Conservation (phyloP, 2,113 vertebrate genomes). For the Mobula birostris region DNA sequence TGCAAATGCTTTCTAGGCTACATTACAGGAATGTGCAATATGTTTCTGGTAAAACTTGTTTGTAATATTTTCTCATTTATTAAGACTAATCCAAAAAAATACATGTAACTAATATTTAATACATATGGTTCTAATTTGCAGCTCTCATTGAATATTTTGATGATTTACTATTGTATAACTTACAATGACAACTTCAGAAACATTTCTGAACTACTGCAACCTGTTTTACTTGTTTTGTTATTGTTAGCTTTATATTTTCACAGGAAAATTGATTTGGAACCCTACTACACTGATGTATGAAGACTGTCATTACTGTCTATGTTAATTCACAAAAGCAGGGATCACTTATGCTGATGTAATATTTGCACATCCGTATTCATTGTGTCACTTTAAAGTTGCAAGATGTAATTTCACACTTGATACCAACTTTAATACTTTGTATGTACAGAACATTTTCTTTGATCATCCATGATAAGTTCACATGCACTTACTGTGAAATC, state of each 20-base stretch:
- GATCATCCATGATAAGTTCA: not conserved
- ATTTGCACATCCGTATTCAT: not conserved
- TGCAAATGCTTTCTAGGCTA: not conserved
- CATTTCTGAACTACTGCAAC: not conserved
- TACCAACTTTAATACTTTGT: not conserved
- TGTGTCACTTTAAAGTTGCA: not conserved
- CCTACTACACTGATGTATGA: not conserved
- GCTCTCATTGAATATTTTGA: not conserved
- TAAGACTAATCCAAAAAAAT: not conserved
- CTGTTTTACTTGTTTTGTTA: not conserved
- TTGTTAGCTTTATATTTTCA: not conserved
- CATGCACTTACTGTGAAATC: conserved; percentile 76
- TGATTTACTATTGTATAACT: not conserved
- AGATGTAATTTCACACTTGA: not conserved
- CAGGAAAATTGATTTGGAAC: not conserved
- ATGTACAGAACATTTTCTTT: not conserved
- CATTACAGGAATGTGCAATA: not conserved
- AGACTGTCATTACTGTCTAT: not conserved
- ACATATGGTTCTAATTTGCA: not conserved
- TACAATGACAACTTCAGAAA: conserved; percentile 1
- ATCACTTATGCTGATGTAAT: not conserved
- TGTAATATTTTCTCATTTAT: not conserved
- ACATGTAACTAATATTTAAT: not conserved
- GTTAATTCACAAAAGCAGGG: not conserved
- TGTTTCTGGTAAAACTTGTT: not conserved